phyloP scores from a whole-genome alignment of 2,888 invertebrate species.

The Cetonia aurata region DNA sequence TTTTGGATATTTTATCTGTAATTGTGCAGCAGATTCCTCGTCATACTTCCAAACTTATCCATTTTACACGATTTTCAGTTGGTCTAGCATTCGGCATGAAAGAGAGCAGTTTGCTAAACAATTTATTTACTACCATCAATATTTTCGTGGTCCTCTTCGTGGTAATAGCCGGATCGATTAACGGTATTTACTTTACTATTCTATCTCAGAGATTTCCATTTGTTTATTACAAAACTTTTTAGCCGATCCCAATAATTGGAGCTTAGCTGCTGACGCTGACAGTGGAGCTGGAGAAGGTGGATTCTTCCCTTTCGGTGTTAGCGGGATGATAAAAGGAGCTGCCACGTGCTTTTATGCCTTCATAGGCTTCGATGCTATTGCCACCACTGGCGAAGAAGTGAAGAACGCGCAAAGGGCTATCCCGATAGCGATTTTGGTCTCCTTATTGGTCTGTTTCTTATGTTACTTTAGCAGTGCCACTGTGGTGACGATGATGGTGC shows the following conservation, averaged over 20 bases:
- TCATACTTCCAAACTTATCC: neutral
- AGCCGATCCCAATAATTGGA: slow-evolving; percentile 69
- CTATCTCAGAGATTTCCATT: slow-evolving; percentile 1
- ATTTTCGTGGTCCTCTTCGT: slow-evolving; percentile 85
- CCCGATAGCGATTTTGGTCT: slow-evolving; percentile 87
- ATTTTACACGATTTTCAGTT: slow-evolving; percentile 65
- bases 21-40: no score
- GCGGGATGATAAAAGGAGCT: slow-evolving; percentile 84
- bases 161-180: slow-evolving; percentile 81
- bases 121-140: slow-evolving; percentile 87
- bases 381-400: slow-evolving; percentile 91
- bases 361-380: slow-evolving; percentile 93
- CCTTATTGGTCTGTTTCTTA: slow-evolving; percentile 85
- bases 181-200: slow-evolving; percentile 74
- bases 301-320: slow-evolving; percentile 86
- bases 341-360: slow-evolving; percentile 93
- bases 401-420: slow-evolving; percentile 87
- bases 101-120: slow-evolving; percentile 89
- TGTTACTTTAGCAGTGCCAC: slow-evolving; percentile 92
- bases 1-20: no score
- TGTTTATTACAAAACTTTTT: slow-evolving; percentile 40
- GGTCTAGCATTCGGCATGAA: slow-evolving; percentile 87
- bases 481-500: slow-evolving; percentile 88
- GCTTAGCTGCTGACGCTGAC: slow-evolving; percentile 61
- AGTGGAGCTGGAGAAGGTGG: slow-evolving; percentile 77